phyloP scores from a whole-genome alignment of 2,113 vertebrate species.

The Lagopus leucura region DNA sequence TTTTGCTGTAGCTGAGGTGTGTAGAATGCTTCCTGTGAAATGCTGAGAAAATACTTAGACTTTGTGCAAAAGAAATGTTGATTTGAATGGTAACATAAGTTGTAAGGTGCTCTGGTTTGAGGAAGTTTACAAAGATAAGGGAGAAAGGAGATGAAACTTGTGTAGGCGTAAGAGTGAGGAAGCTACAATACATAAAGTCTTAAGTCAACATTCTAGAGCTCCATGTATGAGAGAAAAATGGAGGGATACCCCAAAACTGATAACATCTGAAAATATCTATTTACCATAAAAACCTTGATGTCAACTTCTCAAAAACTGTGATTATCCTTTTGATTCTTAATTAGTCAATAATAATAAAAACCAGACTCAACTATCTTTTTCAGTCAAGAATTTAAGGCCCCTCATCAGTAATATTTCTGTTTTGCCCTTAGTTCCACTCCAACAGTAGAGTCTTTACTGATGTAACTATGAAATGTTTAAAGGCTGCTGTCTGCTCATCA shows the following conservation, averaged over 20 bases:
- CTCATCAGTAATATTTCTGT: constrained; percentile 2
- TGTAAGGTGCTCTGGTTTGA: neutral
- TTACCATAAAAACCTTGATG: neutral
- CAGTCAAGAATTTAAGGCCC: neutral
- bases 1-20: neutral
- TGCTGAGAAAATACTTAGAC: neutral
- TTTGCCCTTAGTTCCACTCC: neutral
- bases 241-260: accelerated
- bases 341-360: neutral
- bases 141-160: neutral
- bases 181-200: neutral
- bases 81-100: neutral
- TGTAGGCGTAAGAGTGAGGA: neutral
- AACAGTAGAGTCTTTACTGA: constrained; percentile 15
- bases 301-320: neutral
- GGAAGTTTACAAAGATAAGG: neutral
- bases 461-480: constrained; percentile 9
- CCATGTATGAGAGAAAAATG: neutral
- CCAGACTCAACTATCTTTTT: neutral
- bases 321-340: neutral
- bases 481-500: constrained; percentile 19
- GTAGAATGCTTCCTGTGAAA: neutral
- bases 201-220: neutral
- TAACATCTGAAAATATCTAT: neutral
- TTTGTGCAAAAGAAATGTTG: accelerated